Conservation (phyloP, 30 jellyfish, hydroid and myxozoan genomes). For the Aurelia aurita region DNA sequence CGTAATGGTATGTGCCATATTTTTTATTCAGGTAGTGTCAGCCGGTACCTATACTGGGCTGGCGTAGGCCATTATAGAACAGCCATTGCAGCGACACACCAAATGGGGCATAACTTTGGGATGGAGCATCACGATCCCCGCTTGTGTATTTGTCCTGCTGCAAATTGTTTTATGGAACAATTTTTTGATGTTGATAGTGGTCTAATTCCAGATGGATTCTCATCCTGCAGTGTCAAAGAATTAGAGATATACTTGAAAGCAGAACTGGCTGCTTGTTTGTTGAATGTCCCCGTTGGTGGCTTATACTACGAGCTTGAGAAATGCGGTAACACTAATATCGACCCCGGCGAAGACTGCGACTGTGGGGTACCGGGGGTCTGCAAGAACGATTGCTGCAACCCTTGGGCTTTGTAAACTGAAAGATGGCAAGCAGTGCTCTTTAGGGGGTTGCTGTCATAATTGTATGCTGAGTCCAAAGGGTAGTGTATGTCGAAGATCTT, state of each 20-base stretch:
- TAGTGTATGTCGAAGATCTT: slow-evolving; percentile 43
- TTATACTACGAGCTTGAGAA: background rate
- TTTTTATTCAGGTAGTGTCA: slow-evolving; percentile 60
- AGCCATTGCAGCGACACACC: slow-evolving; percentile 75
- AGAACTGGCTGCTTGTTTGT: slow-evolving; percentile 15
- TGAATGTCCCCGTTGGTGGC: slow-evolving; percentile 16
- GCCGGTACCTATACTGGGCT: slow-evolving; percentile 75
- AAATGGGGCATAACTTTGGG: slow-evolving; percentile 82
- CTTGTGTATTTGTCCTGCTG: slow-evolving; percentile 59
- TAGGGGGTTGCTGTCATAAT: slow-evolving; percentile 49
- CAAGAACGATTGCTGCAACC: slow-evolving; percentile 51
- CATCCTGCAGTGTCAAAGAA: slow-evolving; percentile 63
- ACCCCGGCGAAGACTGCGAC: slow-evolving; percentile 73
- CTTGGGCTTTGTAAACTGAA: slow-evolving; percentile 54
- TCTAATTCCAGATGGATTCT: slow-evolving; percentile 55
- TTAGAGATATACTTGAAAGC: slow-evolving; percentile 8
- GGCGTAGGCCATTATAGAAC: slow-evolving; percentile 12
- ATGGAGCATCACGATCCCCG: slow-evolving; percentile 66
- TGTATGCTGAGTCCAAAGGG: slow-evolving; percentile 36
- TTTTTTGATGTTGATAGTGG: too few relatives aligned
- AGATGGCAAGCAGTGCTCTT: slow-evolving; percentile 46
- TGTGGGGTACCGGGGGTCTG: slow-evolving; percentile 60
- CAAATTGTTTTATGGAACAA: slow-evolving; percentile 50
- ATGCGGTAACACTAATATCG: slow-evolving; percentile 51
- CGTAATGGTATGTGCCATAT: slow-evolving; percentile 62